Evolutionary conservation across 2,888 invertebrate species (phyloP).

Genomic region (Tenthredo distinguenda): DNA sequence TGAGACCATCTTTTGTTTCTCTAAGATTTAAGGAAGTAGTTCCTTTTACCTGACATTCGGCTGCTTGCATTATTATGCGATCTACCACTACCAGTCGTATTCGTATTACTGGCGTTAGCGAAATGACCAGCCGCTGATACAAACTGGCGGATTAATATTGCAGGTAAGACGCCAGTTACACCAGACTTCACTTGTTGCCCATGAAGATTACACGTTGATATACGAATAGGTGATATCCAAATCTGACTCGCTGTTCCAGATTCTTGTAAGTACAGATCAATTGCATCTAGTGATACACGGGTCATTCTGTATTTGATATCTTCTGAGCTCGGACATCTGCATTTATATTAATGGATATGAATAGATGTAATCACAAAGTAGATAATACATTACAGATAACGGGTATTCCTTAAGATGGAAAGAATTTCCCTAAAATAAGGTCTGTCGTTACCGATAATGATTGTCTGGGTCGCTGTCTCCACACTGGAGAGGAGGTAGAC

Average conservation of each 20-base stretch:
- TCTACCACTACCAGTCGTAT: slow-evolving; percentile 82
- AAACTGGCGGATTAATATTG: slow-evolving; percentile 85
- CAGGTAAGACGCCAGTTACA: slow-evolving; percentile 91
- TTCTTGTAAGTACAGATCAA: slow-evolving; percentile 95
- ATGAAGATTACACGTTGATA: slow-evolving; percentile 97
- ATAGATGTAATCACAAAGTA: background rate
- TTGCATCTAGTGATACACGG: slow-evolving; percentile 91
- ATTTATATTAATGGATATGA: slow-evolving; percentile 66
- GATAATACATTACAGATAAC: background rate
- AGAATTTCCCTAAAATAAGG: background rate
- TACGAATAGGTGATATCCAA: slow-evolving; percentile 92
- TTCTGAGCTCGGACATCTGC: slow-evolving; percentile 74
- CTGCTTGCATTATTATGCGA: slow-evolving; percentile 81
- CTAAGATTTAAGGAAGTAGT: background rate
- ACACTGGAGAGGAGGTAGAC: slow-evolving; percentile 85
- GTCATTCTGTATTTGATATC: slow-evolving; percentile 95
- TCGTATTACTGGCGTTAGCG: slow-evolving; percentile 82
- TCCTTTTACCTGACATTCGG: slow-evolving; percentile 71
- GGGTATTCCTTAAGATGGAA: background rate
- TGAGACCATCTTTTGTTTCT: background rate
- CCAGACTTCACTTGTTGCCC: slow-evolving; percentile 95
- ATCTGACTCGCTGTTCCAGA: slow-evolving; percentile 92
- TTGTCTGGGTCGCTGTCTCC: slow-evolving; percentile 85
- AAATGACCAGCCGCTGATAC: slow-evolving; percentile 81
- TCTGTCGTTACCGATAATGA: slow-evolving; percentile 81